Conservation (phyloP, 2,113 vertebrate genomes). For the Pygoscelis adeliae region DNA sequence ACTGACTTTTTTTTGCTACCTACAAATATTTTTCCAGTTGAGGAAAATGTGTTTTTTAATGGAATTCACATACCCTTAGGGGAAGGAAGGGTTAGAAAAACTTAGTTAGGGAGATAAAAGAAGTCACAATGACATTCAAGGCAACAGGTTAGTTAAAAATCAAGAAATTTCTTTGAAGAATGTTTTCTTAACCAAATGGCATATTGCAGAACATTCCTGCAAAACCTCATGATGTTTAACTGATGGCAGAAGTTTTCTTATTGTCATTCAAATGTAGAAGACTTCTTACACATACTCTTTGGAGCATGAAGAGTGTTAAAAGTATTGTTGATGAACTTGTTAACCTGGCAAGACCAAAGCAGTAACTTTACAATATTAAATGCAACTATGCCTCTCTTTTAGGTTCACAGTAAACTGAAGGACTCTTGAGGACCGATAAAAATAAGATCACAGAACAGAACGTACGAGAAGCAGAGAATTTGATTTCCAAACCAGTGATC, state of each 20-base stretch:
- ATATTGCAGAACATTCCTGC: not conserved
- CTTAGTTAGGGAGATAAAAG: not conserved
- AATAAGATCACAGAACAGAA: not conserved
- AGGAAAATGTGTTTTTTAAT: not conserved
- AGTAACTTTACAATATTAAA: not conserved
- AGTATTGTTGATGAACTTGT: not conserved
- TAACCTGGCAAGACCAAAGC: not conserved
- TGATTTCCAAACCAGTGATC: not conserved
- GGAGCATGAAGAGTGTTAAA: not conserved
- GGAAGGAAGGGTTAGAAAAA: not conserved
- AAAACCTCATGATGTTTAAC: not conserved
- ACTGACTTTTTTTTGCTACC: not conserved
- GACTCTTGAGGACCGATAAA: not conserved
- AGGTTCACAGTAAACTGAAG: not conserved
- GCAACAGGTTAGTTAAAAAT: not conserved
- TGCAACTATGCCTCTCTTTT: not conserved
- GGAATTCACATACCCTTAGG: not conserved
- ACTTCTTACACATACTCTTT: not conserved
- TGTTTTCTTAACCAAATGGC: not conserved
- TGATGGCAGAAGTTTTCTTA: not conserved
- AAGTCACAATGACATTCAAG: not conserved
- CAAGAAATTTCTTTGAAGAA: not conserved
- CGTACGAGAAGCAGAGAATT: not conserved
- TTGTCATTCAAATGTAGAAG: not conserved
- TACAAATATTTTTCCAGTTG: not conserved